A percentile compares a stretch with the other conserved stretches of the same genome.
Evolutionary conservation across 2,113 vertebrate genomes (phyloP).

Genomic region (Burhinus oedicnemus): DNA sequence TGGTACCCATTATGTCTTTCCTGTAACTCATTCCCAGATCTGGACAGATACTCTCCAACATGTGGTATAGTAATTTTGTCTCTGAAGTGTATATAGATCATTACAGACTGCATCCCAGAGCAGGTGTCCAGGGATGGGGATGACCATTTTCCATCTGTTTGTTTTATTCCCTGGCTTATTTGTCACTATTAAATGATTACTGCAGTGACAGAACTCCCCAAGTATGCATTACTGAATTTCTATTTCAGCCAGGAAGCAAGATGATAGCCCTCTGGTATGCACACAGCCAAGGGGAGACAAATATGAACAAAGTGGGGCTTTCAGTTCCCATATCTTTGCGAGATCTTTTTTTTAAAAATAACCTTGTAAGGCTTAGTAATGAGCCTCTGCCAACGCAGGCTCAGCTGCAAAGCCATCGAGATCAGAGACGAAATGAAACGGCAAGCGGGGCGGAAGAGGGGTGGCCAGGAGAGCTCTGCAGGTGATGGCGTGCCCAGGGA

Average conservation of each 20-base stretch:
- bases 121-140: slow-evolving; percentile 44
- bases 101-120: slow-evolving; percentile 44
- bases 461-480: not conserved
- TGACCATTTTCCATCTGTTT: slow-evolving; percentile 68
- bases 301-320: slow-evolving; percentile 40
- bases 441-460: not conserved
- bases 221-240: slow-evolving; percentile 69
- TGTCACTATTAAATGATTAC: slow-evolving; percentile 53
- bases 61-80: slow-evolving; percentile 54
- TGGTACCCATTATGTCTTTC: slow-evolving; percentile 15
- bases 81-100: slow-evolving; percentile 38
- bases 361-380: not conserved
- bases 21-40: slow-evolving; percentile 38
- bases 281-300: slow-evolving; percentile 9
- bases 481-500: not conserved
- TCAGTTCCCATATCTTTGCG: slow-evolving; percentile 55
- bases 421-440: not conserved
- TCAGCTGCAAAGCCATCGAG: not conserved
- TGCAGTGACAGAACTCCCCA: slow-evolving; percentile 66
- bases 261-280: slow-evolving; percentile 55
- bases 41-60: slow-evolving; percentile 11
- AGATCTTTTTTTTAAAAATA: slow-evolving; percentile 2
- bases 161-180: slow-evolving; percentile 65
- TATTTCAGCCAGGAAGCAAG: slow-evolving; percentile 65
- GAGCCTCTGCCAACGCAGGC: not conserved